Evolutionary conservation across 2,113 vertebrate species (phyloP).

Genomic region (Nothobranchius kuhntae): DNA sequence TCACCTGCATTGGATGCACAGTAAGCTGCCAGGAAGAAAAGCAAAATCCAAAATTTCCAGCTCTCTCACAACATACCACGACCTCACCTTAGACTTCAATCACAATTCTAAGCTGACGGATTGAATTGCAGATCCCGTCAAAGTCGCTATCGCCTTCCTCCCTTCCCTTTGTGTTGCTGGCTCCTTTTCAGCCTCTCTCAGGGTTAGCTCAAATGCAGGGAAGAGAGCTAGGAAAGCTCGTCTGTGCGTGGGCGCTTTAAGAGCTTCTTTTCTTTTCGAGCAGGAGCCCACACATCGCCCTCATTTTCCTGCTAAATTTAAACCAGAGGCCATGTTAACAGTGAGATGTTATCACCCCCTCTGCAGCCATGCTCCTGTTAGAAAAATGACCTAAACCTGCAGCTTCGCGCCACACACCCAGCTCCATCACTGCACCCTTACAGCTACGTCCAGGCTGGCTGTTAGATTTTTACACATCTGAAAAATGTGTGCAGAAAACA

Average conservation of each 20-base stretch:
- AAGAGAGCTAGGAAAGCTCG: conserved; percentile 53
- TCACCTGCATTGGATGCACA: conserved; percentile 51
- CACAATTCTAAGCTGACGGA: conserved; percentile 32
- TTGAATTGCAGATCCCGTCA: conserved; percentile 52
- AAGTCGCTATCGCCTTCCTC: conserved; percentile 43
- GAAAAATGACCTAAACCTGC: conserved; percentile 55
- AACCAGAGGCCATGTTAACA: conserved; percentile 63
- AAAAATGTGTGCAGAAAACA: conserved; percentile 11
- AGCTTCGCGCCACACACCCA: conserved; percentile 25
- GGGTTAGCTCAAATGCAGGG: conserved; percentile 50
- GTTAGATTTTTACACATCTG: conserved; percentile 8
- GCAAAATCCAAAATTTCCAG: conserved; percentile 32
- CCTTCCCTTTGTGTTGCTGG: conserved; percentile 34
- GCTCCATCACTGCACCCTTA: conserved; percentile 19
- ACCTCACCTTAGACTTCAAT: conserved; percentile 38
- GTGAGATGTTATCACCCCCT: conserved; percentile 60
- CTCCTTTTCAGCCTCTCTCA: conserved; percentile 43
- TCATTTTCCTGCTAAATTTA: conserved; percentile 80
- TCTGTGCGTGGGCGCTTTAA: conserved; percentile 63
- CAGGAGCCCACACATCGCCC: conserved; percentile 72
- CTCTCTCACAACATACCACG: conserved; percentile 2
- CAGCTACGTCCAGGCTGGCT: conserved; percentile 15
- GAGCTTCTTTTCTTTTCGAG: conserved; percentile 71
- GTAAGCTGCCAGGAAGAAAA: conserved; percentile 26
- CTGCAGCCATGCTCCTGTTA: conserved; percentile 41